Conservation (phyloP, 2,113 vertebrate genomes). For the Gobiocypris rarus region DNA sequence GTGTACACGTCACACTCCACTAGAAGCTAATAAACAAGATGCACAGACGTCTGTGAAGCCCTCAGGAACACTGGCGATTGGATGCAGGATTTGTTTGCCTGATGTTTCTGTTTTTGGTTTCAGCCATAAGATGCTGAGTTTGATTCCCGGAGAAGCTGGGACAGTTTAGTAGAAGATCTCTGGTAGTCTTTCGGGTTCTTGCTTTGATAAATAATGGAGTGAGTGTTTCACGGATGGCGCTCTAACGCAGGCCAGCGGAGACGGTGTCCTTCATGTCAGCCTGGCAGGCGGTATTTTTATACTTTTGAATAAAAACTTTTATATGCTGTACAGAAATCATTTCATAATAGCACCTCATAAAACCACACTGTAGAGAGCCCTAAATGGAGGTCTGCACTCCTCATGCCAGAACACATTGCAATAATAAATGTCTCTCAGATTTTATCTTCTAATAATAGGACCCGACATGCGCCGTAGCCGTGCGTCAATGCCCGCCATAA, state of each 20-base stretch:
- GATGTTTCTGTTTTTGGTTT: conserved; percentile 10
- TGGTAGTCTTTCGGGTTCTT: not conserved
- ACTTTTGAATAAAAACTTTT: conserved; percentile 54
- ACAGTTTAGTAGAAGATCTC: not conserved
- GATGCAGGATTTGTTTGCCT: conserved; percentile 32
- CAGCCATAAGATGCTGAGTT: not conserved
- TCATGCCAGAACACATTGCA: conserved; percentile 56
- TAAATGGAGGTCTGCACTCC: conserved; percentile 46
- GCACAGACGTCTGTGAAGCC: conserved; percentile 2
- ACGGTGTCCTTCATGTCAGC: conserved; percentile 37
- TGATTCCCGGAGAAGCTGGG: not conserved
- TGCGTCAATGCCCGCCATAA: conserved; percentile 32
- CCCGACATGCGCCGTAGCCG: conserved; percentile 26
- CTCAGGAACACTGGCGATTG: not conserved
- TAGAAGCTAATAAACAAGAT: conserved; percentile 48
- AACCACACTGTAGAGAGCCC: conserved; percentile 47
- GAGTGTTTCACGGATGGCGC: conserved; percentile 4
- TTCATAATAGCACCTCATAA: conserved; percentile 63
- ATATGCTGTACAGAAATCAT: conserved; percentile 57
- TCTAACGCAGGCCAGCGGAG: not conserved
- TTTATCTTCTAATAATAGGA: conserved; percentile 60
- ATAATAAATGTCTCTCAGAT: conserved; percentile 62
- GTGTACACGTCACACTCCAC: conserved; percentile 44
- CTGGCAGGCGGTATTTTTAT: conserved; percentile 51
- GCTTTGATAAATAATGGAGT: conserved; percentile 21